Percentiles rank a stretch among this genome's conserved stretches.
Evolutionary conservation across 2,113 vertebrate species (phyloP).

Genomic region (Actinemys pallida): DNA sequence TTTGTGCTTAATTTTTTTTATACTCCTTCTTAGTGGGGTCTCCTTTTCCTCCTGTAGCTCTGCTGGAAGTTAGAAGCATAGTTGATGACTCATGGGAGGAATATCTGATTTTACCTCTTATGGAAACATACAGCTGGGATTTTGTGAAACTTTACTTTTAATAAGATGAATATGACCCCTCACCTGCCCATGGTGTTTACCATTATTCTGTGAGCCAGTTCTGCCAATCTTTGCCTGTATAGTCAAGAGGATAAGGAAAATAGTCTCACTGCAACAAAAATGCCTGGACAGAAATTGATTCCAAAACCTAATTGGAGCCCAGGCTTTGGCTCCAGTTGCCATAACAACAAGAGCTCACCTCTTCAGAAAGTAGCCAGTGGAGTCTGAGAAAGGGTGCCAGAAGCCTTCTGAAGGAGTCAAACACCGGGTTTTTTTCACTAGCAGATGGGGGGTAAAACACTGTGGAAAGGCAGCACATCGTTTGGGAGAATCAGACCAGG

Average conservation of each 20-base stretch:
- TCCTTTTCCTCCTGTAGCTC: not conserved
- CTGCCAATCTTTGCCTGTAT: not conserved
- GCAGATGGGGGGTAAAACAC: not conserved
- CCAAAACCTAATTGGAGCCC: accelerated
- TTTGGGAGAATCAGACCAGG: not conserved
- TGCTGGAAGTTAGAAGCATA: not conserved
- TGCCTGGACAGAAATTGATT: not conserved
- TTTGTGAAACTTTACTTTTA: not conserved
- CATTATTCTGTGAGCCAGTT: not conserved
- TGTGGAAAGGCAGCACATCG: not conserved
- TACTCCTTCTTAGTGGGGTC: not conserved
- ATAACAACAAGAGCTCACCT: not conserved
- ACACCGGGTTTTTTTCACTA: not conserved
- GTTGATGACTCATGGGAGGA: not conserved
- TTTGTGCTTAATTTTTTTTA: not conserved
- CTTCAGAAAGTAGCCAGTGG: not conserved
- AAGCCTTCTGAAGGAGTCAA: not conserved
- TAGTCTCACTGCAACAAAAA: not conserved
- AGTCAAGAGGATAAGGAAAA: not conserved
- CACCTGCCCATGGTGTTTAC: not conserved
- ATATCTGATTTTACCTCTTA: not conserved
- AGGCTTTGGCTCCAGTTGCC: not conserved
- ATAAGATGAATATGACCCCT: not conserved
- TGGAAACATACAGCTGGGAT: not conserved
- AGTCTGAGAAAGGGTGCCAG: not conserved